These are phyloP conservation scores for Scomber colias DNA, from an alignment of 2,113 vertebrate genomes.

Conservation along the genomic window DNA sequence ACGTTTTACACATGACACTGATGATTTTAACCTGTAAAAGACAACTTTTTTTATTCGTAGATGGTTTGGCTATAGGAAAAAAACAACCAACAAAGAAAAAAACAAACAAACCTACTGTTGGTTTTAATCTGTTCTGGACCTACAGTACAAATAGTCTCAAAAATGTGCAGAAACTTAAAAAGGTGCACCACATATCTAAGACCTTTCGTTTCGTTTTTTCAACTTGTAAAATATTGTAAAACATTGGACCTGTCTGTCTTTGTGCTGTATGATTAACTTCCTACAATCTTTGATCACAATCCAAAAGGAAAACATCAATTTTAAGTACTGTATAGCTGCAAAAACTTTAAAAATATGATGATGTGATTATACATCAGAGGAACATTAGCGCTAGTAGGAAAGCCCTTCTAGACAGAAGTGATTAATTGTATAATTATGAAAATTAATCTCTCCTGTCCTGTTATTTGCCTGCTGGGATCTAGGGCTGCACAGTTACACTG, in stretches of 20 bases:
- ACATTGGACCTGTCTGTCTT: background rate
- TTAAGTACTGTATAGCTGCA: background rate
- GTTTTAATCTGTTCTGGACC: slow-evolving; percentile 9
- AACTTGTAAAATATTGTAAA: background rate
- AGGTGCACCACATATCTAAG: background rate
- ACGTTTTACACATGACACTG: slow-evolving; percentile 1
- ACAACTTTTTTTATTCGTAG: too few species aligned
- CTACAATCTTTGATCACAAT: too few species aligned
- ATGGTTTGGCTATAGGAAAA: slow-evolving; percentile 17
- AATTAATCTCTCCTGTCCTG: slow-evolving; percentile 9
- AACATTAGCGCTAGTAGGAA: slow-evolving; percentile 9
- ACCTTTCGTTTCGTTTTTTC: background rate
- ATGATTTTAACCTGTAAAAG: background rate
- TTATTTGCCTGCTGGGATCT: slow-evolving; percentile 3
- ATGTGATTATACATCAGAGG: slow-evolving; percentile 17
- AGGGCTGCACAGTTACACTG: background rate
- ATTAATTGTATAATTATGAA: slow-evolving; percentile 34
- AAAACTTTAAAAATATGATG: slow-evolving; percentile 4
- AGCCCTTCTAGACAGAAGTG: slow-evolving; percentile 3
- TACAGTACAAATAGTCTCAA: background rate
- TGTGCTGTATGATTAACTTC: background rate
- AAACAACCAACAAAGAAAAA: background rate
- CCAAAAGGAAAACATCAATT: background rate
- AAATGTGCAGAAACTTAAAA: background rate
- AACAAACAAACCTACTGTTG: background rate